These are phyloP conservation scores for Brachypteracias leptosomus DNA, from an alignment of 2,113 vertebrate genomes.

Conservation along the genomic window DNA sequence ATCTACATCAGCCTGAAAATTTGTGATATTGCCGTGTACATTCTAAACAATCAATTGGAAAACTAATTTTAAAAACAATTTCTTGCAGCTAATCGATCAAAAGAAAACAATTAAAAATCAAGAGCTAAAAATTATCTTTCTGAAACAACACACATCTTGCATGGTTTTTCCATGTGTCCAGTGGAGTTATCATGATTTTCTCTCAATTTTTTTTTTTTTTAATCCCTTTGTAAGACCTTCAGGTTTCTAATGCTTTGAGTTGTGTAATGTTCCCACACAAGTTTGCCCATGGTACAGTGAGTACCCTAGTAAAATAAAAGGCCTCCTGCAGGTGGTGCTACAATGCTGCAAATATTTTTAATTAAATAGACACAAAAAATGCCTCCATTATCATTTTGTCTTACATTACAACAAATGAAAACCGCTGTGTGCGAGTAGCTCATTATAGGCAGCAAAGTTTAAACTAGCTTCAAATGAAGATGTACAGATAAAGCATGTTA, in stretches of 20 bases:
- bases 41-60: neutral
- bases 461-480: neutral
- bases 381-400: constrained; percentile 38
- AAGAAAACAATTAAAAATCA: neutral
- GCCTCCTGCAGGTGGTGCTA: constrained; percentile 80
- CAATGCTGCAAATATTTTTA: constrained; percentile 63
- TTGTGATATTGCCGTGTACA: neutral
- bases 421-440: neutral
- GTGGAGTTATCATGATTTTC: neutral
- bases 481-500: neutral
- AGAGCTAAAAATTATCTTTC: neutral
- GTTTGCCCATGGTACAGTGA: neutral
- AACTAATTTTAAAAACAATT: neutral
- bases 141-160: neutral
- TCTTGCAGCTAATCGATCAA: neutral
- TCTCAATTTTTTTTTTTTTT: neutral
- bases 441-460: neutral
- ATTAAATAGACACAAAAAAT: constrained; percentile 5
- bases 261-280: neutral
- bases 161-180: neutral
- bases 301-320: constrained; percentile 25
- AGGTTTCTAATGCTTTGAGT: neutral
- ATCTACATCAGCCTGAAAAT: neutral
- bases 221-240: neutral
- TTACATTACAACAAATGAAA: neutral